Evolutionary conservation across 1,140 invertebrate genomes (phyloP).

Genomic region (Trachelipus rathkii): DNA sequence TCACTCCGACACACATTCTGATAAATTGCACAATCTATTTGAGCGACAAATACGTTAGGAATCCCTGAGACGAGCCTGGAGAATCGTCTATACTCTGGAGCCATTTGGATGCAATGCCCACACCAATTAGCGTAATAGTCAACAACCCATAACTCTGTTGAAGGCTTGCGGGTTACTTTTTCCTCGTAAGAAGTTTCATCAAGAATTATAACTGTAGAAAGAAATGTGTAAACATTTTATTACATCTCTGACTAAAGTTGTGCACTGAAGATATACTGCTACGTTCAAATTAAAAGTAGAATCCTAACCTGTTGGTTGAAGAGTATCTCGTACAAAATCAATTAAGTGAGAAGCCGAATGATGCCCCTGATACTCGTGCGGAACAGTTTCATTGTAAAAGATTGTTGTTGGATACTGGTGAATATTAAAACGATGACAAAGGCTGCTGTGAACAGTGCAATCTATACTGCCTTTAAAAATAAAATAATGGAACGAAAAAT

Average conservation of each 20-base stretch:
- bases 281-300: no score
- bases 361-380: constrained; percentile 60
- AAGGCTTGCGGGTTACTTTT: neutral
- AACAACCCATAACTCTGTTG: constrained; percentile 57
- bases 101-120: constrained; percentile 62
- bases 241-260: no score
- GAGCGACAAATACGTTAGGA: constrained; percentile 61
- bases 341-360: constrained; percentile 60
- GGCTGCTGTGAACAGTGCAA: constrained; percentile 56
- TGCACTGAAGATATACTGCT: no score
- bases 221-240: neutral
- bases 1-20: constrained; percentile 64
- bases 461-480: constrained; percentile 54
- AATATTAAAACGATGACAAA: constrained; percentile 62
- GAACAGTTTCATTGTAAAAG: constrained; percentile 62
- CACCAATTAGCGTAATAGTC: constrained; percentile 69
- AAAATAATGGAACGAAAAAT: neutral
- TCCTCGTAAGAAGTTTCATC: constrained; percentile 25
- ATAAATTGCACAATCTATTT: constrained; percentile 75
- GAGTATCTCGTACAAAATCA: constrained; percentile 64
- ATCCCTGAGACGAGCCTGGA: constrained; percentile 51
- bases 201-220: constrained; percentile 32
- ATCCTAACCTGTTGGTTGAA: constrained; percentile 54
- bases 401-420: constrained; percentile 69
- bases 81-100: constrained; percentile 58